Base-by-base conservation (phyloP, 2,797 vertebrate species). In the Poeciliopsis infans region DNA sequence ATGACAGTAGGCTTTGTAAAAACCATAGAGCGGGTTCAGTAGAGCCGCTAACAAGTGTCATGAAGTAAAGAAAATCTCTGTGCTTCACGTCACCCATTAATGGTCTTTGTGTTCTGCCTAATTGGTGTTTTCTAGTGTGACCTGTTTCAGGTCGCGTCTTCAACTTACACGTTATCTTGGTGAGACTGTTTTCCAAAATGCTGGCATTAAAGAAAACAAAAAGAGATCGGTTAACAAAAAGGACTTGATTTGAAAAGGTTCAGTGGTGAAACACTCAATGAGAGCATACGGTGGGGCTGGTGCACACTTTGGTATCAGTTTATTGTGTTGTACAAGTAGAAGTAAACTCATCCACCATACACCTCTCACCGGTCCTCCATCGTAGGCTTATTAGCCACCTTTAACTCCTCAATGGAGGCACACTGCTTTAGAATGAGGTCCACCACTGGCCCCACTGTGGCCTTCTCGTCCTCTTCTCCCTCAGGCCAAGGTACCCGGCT, bases 371-470 rank as follows among this genome's bases (percentile, higher is more conserved):
- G 92, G 78, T 97, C 94, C 79, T 98, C 95, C 96, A 97, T 96
- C 82, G 95, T 96, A 8, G 96, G 96, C 69, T 93, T 94, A 87
- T 95, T 97, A 83, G 95, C 95, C 41, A 96, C 93, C 92, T 94
- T 96, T 74, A 98, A 89, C 85, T 98, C 97, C 88, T 97, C 96
- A 59, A 97, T 46, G 31, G 97, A 96, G 57, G 97, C 95, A 77
- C 97, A 97, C 76, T 98, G 96, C 1, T 93, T 84, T 80, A 97
- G 85, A 85, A 97, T 95, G 46, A 93, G 92, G 1, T 94, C 95
- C 83, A 93, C 39, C 5, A 88, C 83, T 7, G 79, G 84, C 10
- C 71, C 82, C 61, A 79, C 75, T 0, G 74, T 66, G 16, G 59
- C 59, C 64, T 13, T 51, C 76, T 86, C 88, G 53, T 18, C 66